Evolutionary conservation across 2,797 vertebrate species (phyloP), one percentile per base, ranked within the genome.

Genomic region (Poeciliopsis presidionis): DNA sequence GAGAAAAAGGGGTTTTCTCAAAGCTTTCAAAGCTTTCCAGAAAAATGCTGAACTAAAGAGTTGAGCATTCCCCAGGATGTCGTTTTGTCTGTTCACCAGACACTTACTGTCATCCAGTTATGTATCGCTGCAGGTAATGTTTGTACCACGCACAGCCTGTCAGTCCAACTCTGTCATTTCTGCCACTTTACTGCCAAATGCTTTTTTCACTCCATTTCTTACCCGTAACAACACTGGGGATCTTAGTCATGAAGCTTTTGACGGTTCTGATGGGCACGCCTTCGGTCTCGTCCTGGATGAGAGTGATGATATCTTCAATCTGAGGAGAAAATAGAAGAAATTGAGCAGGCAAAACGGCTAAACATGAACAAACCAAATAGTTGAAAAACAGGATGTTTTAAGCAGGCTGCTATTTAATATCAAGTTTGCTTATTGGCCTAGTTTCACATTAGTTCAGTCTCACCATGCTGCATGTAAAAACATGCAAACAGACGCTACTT

Each of bases 211-310:
- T 70, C 14, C 18, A 9, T 46, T 74, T 69, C 91, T 90, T 95
- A 99, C 98, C 98, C 18, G 98, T 99, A 87, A 99, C 97, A 0
- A 99, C 98, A 20, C 98, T 99, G 87, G 98, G 98, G 89, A 99
- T 99, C 95, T 99, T 99, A 76, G 98, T 98, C 95, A 99, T 96
- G 93, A 99, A 99, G 89, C 98, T 99, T 95, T 99, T 99, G 89
- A 99, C 98, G 18, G 98, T 99, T 89, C 98, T 96, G 91, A 99
- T 96, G 72, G 97, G 97, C 72, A 99, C 97, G 0, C 98, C 98
- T 5, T 98, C 98, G 0, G 96, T 94, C 93, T 99, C 98, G 88
- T 99, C 97, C 88, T 99, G 98, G 95, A 99, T 98, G 79, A 87
- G 95, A 1, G 96, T 97, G 89, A 99, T 89, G 3, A 99, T 97